phyloP scores from a whole-genome alignment of 2,797 vertebrate genomes.

The Cuniculus paca region DNA sequence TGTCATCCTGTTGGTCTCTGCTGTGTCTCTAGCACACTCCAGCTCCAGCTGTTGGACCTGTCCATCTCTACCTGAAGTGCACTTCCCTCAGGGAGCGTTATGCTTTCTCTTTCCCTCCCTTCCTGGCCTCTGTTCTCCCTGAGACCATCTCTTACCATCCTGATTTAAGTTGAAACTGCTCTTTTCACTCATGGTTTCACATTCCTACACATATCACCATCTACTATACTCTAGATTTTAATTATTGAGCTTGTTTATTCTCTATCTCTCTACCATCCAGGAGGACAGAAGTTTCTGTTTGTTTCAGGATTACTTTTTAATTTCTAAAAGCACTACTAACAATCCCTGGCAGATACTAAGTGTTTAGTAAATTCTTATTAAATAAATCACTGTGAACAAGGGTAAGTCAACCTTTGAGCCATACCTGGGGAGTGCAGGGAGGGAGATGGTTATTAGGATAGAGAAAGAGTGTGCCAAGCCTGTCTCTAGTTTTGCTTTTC shows the following conservation, averaged over 20 bases:
- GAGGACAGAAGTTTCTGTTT: background rate
- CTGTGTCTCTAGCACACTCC: too few species aligned
- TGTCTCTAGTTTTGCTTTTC: conserved; percentile 40
- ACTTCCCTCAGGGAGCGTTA: background rate
- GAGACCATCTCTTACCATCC: background rate
- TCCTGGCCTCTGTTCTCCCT: background rate
- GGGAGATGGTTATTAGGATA: background rate
- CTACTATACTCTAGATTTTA: background rate
- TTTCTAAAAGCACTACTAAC: background rate
- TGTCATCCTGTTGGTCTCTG: background rate
- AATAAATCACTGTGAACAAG: background rate
- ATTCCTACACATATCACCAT: background rate
- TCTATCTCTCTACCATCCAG: background rate
- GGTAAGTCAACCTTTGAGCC: background rate
- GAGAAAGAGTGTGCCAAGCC: background rate
- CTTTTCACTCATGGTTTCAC: background rate
- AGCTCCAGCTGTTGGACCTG: too few species aligned
- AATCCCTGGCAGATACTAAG: background rate
- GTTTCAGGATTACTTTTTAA: conserved; percentile 9
- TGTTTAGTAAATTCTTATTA: background rate
- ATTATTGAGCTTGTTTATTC: background rate
- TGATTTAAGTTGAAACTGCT: background rate
- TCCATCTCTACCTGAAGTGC: background rate
- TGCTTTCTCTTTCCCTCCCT: background rate
- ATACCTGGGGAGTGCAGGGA: background rate